Base-by-base conservation (phyloP, 2,888 invertebrate species). In the Podotricha telesiphe region DNA sequence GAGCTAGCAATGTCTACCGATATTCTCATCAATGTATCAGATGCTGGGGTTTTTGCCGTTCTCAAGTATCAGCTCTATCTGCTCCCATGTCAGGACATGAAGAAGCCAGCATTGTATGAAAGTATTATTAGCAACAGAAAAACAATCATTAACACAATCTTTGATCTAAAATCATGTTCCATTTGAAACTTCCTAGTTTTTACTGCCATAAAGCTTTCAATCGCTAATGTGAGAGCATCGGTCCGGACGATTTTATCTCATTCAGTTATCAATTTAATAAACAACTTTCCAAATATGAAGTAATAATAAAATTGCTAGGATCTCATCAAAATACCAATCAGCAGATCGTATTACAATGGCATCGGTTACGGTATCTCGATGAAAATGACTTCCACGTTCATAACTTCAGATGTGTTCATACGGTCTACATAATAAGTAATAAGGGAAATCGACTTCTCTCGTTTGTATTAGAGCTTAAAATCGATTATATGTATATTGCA, bases 251-350 rank as follows among this genome's bases (percentile, higher is more conserved):
- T 76, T 73, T 72, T 76, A 78, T 77, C 78, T 74, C 68, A 69
- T 72, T 71, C 74, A 76, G 72, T 73, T 75, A 78, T 78, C 76
- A 75, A 75, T 77, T 76, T 77, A 77, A 78, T 79, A 79, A 79
- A 77, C 77, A 74, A 75, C 78, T 77, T 79, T 75, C 79, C 79
- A 79, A 79, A 78, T 78, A 78, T 79, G 77, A 76, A 78, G 78
- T 74, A 77, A 81, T 79, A 83, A 82, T 84, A 83, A 82, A 78
- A 79, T 79, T 77, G 79, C 78, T 79, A 78, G 77, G 78, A 79
- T 80, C 86, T 84, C 86, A 88, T 88, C 87, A 86, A 86, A 87
- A 87, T 83, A 84, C 87, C 88, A 82, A 87, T 88, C 86, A 82
- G 82, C 80, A 82, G 86, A 85, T 86, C 83, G 81, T 82, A 86